phyloP scores from a whole-genome alignment of 1,140 invertebrate species.

The Archegozetes longisetosus region DNA sequence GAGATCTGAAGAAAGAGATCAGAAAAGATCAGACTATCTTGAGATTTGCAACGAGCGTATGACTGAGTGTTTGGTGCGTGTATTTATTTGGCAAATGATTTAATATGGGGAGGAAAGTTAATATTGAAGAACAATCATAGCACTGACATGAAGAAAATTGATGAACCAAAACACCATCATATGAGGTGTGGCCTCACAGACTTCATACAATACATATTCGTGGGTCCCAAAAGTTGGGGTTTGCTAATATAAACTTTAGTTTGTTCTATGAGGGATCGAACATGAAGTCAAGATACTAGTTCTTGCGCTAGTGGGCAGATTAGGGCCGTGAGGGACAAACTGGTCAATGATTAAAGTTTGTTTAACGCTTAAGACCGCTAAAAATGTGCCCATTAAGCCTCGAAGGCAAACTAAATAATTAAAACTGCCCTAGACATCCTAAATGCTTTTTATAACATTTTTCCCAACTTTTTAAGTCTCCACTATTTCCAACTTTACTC shows the following conservation, averaged over 20 bases:
- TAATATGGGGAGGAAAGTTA: not conserved
- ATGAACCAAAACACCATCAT: not conserved
- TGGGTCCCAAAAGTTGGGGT: not conserved
- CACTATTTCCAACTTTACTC: too few relatives aligned
- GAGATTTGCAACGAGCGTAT: too few relatives aligned
- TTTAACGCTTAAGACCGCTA: not conserved
- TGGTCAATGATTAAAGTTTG: not conserved
- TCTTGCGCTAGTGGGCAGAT: not conserved
- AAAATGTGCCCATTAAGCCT: not conserved
- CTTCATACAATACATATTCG: not conserved
- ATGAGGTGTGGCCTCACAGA: not conserved
- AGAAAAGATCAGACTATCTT: constrained; percentile 18
- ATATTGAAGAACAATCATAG: not conserved
- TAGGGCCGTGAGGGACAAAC: not conserved
- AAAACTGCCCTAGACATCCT: not conserved
- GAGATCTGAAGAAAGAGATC: too few relatives aligned
- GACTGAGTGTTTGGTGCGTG: too few relatives aligned
- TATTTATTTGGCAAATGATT: not conserved
- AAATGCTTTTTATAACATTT: not conserved
- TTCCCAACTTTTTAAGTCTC: too few relatives aligned
- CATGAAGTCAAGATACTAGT: not conserved
- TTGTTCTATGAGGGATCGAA: not conserved
- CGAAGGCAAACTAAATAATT: not conserved
- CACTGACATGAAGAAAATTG: not conserved
- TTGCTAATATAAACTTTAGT: not conserved